These are phyloP conservation scores for Zeugodacus cucurbitae DNA, from an alignment of 1,140 invertebrate species.

Conservation along the genomic window DNA sequence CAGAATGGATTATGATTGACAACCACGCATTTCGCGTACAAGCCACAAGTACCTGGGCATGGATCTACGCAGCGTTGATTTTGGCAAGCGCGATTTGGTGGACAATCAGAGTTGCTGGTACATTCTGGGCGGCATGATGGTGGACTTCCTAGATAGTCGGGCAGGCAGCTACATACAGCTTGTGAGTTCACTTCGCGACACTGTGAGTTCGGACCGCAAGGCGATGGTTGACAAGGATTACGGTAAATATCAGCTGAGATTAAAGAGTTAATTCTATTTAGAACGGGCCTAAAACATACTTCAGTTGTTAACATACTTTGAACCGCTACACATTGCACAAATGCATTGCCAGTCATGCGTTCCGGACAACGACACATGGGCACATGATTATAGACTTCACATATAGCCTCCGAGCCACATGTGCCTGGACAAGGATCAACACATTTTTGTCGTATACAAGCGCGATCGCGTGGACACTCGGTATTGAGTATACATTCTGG, in stretches of 20 bases:
- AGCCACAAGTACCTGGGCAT: slow-evolving; percentile 76
- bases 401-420: slow-evolving; percentile 78
- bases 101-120: slow-evolving; percentile 74
- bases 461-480: slow-evolving; percentile 79
- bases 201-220: slow-evolving; percentile 76
- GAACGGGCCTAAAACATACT: slow-evolving; percentile 57
- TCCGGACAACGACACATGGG: slow-evolving; percentile 79
- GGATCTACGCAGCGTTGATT: slow-evolving; percentile 78
- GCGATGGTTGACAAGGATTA: slow-evolving; percentile 77
- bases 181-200: slow-evolving; percentile 71
- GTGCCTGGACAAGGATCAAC: slow-evolving; percentile 80
- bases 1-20: slow-evolving; percentile 77
- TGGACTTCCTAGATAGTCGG: slow-evolving; percentile 73
- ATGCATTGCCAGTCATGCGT: slow-evolving; percentile 81
- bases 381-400: slow-evolving; percentile 82
- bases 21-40: slow-evolving; percentile 72
- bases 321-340: slow-evolving; percentile 67
- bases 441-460: slow-evolving; percentile 80
- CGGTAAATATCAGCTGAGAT: slow-evolving; percentile 56
- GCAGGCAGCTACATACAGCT: slow-evolving; percentile 74
- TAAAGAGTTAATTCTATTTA: slow-evolving; percentile 75
- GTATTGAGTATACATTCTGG: slow-evolving; percentile 87
- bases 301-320: slow-evolving; percentile 66
- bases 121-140: slow-evolving; percentile 76
- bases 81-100: slow-evolving; percentile 73